Percentiles rank a stretch among this genome's conserved stretches.
These are phyloP conservation scores for Emmelina monodactyla DNA, from an alignment of 2,888 invertebrate species.

Conservation along the genomic window DNA sequence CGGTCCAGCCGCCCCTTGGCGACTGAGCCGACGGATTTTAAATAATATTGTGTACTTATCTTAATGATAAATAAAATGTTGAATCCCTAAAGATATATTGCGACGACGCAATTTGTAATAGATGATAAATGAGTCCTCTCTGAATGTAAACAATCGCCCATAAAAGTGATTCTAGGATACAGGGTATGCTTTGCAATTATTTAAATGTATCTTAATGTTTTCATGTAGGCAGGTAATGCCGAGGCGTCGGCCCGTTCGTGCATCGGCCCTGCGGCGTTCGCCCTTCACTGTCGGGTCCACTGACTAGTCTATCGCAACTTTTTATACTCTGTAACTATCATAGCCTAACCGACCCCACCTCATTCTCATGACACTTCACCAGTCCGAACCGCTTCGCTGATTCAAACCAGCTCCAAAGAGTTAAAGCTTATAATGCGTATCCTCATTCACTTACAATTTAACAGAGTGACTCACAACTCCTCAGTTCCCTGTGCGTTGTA, in stretches of 20 bases:
- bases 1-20: conserved; percentile 20
- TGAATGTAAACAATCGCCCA: conserved; percentile 66
- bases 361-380: conserved; percentile 25
- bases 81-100: conserved; percentile 50
- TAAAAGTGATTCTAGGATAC: conserved; percentile 88
- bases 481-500: no score
- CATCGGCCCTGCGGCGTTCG: conserved; percentile 26
- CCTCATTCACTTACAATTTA: no score
- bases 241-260: conserved; percentile 12
- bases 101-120: conserved; percentile 55
- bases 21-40: conserved; percentile 28
- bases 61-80: conserved; percentile 49
- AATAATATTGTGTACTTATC: conserved; percentile 51
- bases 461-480: no score
- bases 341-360: conserved; percentile 41
- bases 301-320: conserved; percentile 51
- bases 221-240: conserved; percentile 55
- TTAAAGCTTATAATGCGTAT: no score
- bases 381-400: conserved; percentile 21
- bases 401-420: conserved; percentile 29
- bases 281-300: conserved; percentile 49
- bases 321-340: conserved; percentile 54
- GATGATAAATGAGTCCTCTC: conserved; percentile 56
- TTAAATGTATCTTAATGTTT: conserved; percentile 73
- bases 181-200: conserved; percentile 95